Conservation (phyloP, 2,113 vertebrate species). For the Alosa alosa region DNA sequence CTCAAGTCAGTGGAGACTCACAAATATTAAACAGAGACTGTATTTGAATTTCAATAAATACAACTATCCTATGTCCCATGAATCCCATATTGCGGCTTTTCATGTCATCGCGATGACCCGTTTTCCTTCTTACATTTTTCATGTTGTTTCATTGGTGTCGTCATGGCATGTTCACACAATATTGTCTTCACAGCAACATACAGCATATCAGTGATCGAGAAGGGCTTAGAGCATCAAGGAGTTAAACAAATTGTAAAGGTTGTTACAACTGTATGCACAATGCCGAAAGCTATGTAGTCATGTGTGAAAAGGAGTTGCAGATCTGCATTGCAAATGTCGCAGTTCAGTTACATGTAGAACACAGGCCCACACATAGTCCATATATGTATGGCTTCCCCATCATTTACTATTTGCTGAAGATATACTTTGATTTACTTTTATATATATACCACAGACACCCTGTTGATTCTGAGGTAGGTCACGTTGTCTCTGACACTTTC, state of each 20-base stretch:
- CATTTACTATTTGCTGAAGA: background rate
- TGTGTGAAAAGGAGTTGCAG: background rate
- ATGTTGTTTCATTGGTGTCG: background rate
- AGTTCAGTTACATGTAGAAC: background rate
- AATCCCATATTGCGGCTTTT: background rate
- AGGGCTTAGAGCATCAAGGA: background rate
- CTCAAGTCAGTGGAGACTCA: background rate
- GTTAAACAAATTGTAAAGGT: background rate
- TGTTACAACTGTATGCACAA: background rate
- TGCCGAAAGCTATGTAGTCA: background rate
- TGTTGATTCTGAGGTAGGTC: background rate
- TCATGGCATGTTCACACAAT: background rate
- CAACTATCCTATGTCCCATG: background rate
- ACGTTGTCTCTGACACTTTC: background rate
- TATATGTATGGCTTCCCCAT: background rate
- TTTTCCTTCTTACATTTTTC: background rate
- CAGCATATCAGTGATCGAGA: background rate
- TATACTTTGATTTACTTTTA: background rate
- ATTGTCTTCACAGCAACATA: background rate
- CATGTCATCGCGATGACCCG: background rate
- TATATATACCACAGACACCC: background rate
- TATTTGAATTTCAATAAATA: slow-evolving; percentile 13
- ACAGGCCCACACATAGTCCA: background rate
- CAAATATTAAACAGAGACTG: background rate
- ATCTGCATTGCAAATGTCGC: background rate